phyloP scores from a whole-genome alignment of 92 coral and sea anemone species.

The Parazoanthus darwini region DNA sequence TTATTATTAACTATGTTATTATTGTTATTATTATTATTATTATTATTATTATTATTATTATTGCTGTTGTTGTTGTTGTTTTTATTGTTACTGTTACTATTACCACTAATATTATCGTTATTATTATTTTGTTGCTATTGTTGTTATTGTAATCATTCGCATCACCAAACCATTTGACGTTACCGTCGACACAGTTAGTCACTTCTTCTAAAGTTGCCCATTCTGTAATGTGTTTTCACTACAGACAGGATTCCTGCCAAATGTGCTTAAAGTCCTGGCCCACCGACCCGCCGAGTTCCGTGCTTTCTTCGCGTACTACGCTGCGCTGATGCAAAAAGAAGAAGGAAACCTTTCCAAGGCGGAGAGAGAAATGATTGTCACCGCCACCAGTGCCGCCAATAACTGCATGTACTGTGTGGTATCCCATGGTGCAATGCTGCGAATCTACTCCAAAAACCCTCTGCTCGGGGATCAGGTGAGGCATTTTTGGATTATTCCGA shows the following conservation, averaged over 20 bases:
- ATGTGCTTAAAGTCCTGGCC: constrained; percentile 85
- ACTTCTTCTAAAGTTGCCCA: too few relatives aligned
- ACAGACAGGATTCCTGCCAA: constrained; percentile 87
- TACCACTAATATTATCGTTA: too few relatives aligned
- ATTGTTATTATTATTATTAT: too few relatives aligned
- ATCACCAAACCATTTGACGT: too few relatives aligned
- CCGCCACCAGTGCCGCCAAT: constrained; percentile 94
- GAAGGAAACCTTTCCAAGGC: constrained; percentile 81
- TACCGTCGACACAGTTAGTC: too few relatives aligned
- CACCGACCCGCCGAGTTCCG: constrained; percentile 98
- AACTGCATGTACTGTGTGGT: constrained; percentile 96
- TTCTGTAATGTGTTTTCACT: neutral
- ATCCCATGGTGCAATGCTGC: constrained; percentile 91
- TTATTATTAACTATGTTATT: too few relatives aligned
- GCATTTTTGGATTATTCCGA: neutral
- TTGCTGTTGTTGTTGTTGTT: too few relatives aligned
- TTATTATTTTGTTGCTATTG: too few relatives aligned
- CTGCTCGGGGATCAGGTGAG: constrained; percentile 86
- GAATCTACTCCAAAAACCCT: constrained; percentile 89
- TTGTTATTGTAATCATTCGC: too few relatives aligned
- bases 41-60: too few relatives aligned
- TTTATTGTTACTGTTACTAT: too few relatives aligned
- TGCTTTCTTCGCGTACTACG: constrained; percentile 86
- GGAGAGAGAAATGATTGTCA: constrained; percentile 92
- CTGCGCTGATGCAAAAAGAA: constrained; percentile 83